phyloP scores from a whole-genome alignment of 2,113 vertebrate genomes.

The Lathamus discolor region DNA sequence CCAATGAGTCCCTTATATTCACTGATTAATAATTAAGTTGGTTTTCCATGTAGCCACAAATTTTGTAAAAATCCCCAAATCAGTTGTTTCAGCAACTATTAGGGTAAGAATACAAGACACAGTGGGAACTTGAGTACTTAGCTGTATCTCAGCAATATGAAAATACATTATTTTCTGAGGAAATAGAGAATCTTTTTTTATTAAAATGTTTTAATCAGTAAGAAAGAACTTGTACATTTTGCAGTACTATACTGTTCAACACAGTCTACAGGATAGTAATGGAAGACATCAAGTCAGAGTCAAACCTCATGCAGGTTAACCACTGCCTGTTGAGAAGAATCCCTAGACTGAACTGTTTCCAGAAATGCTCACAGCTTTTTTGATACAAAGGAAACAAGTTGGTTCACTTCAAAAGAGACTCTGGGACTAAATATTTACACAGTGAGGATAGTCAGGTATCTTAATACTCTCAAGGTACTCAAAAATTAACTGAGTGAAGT shows the following conservation, averaged over 20 bases:
- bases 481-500: not conserved
- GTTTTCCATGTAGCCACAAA: not conserved
- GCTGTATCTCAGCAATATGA: not conserved
- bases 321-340: not conserved
- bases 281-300: not conserved
- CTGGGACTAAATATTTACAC: not conserved
- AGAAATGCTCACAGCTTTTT: not conserved
- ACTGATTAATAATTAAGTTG: not conserved
- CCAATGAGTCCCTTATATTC: not conserved
- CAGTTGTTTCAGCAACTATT: not conserved
- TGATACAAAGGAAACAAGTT: not conserved
- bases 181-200: not conserved
- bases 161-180: not conserved
- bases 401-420: not conserved
- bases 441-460: not conserved
- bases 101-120: not conserved
- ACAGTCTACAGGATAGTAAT: not conserved
- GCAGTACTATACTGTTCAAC: accelerated
- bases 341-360: not conserved
- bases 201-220: not conserved
- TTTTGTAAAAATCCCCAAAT: not conserved
- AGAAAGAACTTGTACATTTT: not conserved
- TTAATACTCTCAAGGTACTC: not conserved
- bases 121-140: not conserved
- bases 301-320: too few species aligned